Base-by-base conservation (phyloP, 2,797 vertebrate genomes). In the Diplodus puntazzo region DNA sequence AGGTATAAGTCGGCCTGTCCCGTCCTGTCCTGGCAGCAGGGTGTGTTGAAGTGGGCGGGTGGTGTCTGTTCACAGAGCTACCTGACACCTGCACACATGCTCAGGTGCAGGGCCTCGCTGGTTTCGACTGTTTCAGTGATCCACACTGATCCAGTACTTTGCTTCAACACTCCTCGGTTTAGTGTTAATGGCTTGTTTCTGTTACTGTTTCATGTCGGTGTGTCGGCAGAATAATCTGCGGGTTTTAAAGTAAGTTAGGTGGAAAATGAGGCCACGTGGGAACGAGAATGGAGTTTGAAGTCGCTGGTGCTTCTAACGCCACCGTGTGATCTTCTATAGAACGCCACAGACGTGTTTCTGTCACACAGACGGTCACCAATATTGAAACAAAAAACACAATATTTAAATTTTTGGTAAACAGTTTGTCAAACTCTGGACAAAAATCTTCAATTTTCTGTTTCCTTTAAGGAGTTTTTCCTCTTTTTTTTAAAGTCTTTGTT, bases 41-140 rank as follows among this genome's bases (percentile, higher is more conserved):
- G 80, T 62, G 88, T 84, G 79, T 64, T 63, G 2, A 21, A 60
- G 50, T 23, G 63, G 43, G 49, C 3, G 61, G 76, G 76, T 46
- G 73, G 55, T 21, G 23, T 57, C 45, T 53, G 23, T 62, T 73
- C 30, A 45, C 23, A 0, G 0, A 34, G 82, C 78, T 53, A 87
- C 52, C 71, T 68, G 89, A 89, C 58, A 87, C 88, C 82, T 61
- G 65, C 50, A 66, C 59, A 60, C 66, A 54, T 34, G 30, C 3
- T 34, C 30, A 1, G 30, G 5, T 34, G 30, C 5, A 34, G 30
- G 30, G 5, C 30, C 30, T 34, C 6, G 30, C 7, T 34, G 25
- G 25, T n/a, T n/a, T n/a, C n/a, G n/a, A n/a, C n/a, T n/a, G n/a
- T n/a, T n/a, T n/a, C n/a, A n/a, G n/a, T 5, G 1, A 30, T 30